These are phyloP conservation scores for Propithecus coquereli DNA, from an alignment of 2,113 vertebrate genomes.

Conservation along the genomic window DNA sequence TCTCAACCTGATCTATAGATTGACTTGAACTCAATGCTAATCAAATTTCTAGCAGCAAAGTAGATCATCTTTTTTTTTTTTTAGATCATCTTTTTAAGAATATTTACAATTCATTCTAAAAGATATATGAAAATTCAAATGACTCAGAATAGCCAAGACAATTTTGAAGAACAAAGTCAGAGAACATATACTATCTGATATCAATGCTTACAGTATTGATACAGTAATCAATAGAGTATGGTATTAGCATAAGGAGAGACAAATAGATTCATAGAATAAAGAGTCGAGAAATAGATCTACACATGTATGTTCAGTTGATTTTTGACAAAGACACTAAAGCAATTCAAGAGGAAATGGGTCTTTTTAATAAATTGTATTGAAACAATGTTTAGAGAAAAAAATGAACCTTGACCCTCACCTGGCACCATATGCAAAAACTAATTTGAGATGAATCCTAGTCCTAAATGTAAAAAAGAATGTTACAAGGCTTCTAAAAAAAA, in stretches of 20 bases:
- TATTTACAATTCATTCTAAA: neutral
- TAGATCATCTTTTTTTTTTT: neutral
- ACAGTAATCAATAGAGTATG: neutral
- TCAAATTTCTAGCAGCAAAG: neutral
- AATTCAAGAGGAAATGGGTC: neutral
- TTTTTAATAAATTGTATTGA: neutral
- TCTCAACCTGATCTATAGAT: neutral
- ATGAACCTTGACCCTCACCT: neutral
- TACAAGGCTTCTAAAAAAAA: neutral
- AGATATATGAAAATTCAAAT: neutral
- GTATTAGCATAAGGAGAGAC: neutral
- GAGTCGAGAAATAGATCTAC: neutral
- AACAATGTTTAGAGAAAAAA: neutral
- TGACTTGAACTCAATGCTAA: neutral
- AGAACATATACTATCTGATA: neutral
- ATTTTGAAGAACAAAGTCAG: neutral
- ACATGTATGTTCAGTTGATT: neutral
- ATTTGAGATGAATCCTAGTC: neutral
- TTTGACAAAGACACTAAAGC: slow-evolving; percentile 32
- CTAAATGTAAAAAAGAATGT: neutral
- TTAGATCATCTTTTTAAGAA: neutral
- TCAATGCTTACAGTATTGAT: neutral
- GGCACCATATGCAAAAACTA: neutral
- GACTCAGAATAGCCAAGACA: neutral
- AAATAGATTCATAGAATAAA: neutral